A percentile compares a stretch with the other conserved stretches of the same genome.
Evolutionary conservation across 2,888 invertebrate genomes (phyloP).

Genomic region (Lycocerus yunnanus): DNA sequence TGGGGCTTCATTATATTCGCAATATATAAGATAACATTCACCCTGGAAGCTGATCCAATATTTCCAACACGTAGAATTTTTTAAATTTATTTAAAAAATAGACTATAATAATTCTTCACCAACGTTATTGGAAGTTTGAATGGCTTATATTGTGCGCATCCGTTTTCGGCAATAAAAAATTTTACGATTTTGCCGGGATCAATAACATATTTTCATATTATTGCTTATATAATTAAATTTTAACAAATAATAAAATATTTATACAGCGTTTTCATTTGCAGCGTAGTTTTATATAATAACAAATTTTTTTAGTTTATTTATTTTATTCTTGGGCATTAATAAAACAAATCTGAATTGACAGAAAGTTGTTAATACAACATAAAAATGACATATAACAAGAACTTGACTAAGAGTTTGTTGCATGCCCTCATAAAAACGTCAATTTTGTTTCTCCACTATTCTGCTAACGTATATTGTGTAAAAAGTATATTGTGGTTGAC

Average conservation of each 20-base stretch:
- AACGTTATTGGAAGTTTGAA: conserved; percentile 19
- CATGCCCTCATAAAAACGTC: conserved; percentile 18
- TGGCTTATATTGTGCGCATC: conserved; percentile 20
- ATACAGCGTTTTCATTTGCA: neutral
- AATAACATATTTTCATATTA: neutral
- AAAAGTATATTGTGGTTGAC: conserved; percentile 1
- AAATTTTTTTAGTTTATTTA: neutral
- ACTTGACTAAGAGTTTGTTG: conserved; percentile 3
- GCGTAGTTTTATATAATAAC: neutral
- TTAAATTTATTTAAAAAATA: conserved; percentile 29
- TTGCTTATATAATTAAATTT: neutral
- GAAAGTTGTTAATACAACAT: conserved; percentile 18
- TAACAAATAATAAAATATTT: neutral
- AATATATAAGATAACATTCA: conserved; percentile 21
- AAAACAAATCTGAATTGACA: conserved; percentile 14
- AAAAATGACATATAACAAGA: conserved; percentile 14
- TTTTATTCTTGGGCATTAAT: neutral
- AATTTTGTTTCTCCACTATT: conserved; percentile 7
- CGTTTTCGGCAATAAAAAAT: conserved; percentile 4
- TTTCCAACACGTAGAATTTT: conserved; percentile 27
- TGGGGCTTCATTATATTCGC: conserved; percentile 20
- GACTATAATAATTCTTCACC: conserved; percentile 19
- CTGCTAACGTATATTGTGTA: conserved; percentile 8
- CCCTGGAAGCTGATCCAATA: conserved; percentile 18
- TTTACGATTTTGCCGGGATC: neutral